phyloP scores from a whole-genome alignment of 2,113 vertebrate genomes.

The Turdus rufiventris region DNA sequence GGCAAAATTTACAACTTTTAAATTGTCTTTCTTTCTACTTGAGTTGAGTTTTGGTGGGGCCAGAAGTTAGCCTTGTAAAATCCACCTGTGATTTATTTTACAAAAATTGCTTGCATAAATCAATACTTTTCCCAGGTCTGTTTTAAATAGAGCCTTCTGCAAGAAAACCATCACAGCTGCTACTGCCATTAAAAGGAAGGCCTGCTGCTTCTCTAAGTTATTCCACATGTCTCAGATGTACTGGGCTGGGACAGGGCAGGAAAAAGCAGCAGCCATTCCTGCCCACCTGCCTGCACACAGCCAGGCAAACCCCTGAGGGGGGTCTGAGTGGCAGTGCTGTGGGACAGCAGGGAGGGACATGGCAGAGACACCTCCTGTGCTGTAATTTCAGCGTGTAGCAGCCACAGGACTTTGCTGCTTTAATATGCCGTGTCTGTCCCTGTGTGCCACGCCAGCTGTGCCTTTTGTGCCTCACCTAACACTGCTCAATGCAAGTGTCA shows the following conservation, averaged over 20 bases:
- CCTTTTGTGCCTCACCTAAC: not conserved
- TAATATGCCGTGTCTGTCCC: accelerated
- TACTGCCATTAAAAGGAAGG: not conserved
- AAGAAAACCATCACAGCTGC: not conserved
- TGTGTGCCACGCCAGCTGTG: accelerated
- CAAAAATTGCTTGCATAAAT: not conserved
- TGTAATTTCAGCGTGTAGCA: accelerated
- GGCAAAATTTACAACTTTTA: not conserved
- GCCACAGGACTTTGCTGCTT: not conserved
- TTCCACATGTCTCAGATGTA: accelerated
- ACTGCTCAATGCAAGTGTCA: accelerated
- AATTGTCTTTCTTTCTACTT: not conserved
- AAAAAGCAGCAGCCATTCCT: not conserved
- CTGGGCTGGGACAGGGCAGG: not conserved
- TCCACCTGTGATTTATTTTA: not conserved
- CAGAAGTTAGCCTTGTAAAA: not conserved
- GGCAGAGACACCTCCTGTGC: not conserved
- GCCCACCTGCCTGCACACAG: not conserved
- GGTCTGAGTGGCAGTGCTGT: not conserved
- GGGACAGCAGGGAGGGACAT: accelerated
- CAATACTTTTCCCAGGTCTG: not conserved
- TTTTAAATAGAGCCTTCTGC: not conserved
- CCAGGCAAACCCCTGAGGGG: not conserved
- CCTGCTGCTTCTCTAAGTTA: not conserved
- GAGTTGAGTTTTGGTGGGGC: not conserved